These are phyloP conservation scores for Pedionomus torquatus DNA, from an alignment of 2,113 vertebrate species.

Conservation along the genomic window DNA sequence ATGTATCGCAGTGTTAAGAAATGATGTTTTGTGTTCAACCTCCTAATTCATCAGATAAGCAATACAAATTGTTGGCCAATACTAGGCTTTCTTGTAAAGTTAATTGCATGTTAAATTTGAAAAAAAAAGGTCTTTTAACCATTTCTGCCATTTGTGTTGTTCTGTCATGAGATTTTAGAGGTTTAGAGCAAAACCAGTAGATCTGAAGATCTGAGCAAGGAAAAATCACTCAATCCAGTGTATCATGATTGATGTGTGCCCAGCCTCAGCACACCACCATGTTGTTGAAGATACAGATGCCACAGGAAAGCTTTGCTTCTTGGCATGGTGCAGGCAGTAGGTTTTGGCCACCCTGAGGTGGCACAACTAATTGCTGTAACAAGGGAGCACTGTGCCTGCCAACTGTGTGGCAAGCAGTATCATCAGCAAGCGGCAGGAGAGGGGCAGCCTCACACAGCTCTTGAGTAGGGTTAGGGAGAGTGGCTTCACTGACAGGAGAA, in stretches of 20 bases:
- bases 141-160: neutral
- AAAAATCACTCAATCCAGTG: accelerated
- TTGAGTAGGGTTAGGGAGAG: neutral
- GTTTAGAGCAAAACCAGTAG: neutral
- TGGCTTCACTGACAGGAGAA: neutral
- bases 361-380: accelerated
- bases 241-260: neutral
- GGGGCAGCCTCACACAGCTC: accelerated
- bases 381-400: neutral
- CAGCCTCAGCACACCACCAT: accelerated
- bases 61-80: neutral
- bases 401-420: too few relatives aligned
- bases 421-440: neutral
- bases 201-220: neutral
- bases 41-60: neutral
- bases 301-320: neutral
- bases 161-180: neutral
- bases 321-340: too few relatives aligned
- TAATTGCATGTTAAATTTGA: neutral
- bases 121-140: neutral
- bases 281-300: accelerated
- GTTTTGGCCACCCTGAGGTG: neutral
- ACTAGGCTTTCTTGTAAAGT: neutral
- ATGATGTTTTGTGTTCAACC: neutral
- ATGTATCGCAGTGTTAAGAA: neutral